phyloP scores from a whole-genome alignment of 2,888 invertebrate genomes.

The Thumatha senex region DNA sequence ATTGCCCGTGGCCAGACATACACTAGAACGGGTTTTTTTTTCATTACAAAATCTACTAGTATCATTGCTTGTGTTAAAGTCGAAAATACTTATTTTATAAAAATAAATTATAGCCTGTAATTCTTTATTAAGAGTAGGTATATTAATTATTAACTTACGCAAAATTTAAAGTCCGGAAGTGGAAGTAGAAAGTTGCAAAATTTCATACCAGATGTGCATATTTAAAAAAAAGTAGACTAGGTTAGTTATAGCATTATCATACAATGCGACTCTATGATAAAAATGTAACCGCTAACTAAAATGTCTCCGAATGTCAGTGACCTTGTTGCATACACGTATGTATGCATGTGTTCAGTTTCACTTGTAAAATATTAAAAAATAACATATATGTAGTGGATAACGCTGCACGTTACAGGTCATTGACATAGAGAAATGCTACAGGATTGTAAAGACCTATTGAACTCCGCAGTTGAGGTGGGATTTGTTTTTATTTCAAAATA shows the following conservation, averaged over 20 bases:
- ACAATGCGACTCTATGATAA: constrained; percentile 29
- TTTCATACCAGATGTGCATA: neutral
- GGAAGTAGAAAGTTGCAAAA: too few species aligned
- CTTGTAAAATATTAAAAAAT: constrained; percentile 37
- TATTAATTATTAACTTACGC: too few species aligned
- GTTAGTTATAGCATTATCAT: constrained; percentile 15
- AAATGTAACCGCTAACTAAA: constrained; percentile 43
- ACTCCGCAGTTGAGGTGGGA: constrained; percentile 5
- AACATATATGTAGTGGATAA: constrained; percentile 27
- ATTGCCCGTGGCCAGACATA: too few species aligned
- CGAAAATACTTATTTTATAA: too few species aligned
- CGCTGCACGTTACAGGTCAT: constrained; percentile 25
- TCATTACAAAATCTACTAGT: too few species aligned
- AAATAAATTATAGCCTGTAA: too few species aligned
- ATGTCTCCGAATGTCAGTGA: constrained; percentile 40
- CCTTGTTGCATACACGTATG: constrained; percentile 31
- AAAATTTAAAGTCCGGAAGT: too few species aligned
- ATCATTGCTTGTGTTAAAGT: too few species aligned
- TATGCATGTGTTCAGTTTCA: constrained; percentile 24
- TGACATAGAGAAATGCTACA: constrained; percentile 24
- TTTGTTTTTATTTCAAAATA: neutral
- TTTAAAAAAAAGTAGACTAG: neutral
- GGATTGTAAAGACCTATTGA: constrained; percentile 26
- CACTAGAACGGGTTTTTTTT: too few species aligned
- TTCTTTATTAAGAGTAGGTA: too few species aligned